phyloP scores from a whole-genome alignment of 2,888 invertebrate species.

The Sisyra terminalis region DNA sequence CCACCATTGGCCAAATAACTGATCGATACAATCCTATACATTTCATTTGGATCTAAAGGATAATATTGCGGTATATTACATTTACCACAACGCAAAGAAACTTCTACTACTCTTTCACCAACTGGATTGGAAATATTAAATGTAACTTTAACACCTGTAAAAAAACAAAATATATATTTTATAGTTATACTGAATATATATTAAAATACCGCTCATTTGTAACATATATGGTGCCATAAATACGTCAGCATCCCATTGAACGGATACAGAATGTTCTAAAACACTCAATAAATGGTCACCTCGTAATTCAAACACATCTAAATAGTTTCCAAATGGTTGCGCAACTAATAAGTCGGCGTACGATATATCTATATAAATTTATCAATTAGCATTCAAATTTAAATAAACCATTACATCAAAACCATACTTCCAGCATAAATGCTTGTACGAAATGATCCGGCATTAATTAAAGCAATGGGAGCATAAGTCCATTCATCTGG shows the following conservation, averaged over 20 bases:
- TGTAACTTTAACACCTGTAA: conserved; percentile 37
- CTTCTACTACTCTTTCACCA: conserved; percentile 39
- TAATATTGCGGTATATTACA: conserved; percentile 47
- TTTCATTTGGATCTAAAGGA: conserved; percentile 34
- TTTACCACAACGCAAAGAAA: conserved; percentile 38
- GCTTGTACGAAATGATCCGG: conserved; percentile 53
- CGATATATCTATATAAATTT: conserved; percentile 42
- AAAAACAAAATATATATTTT: neutral
- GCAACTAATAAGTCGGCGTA: conserved; percentile 49
- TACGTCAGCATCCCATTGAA: conserved; percentile 22
- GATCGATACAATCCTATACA: conserved; percentile 44
- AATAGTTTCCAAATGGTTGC: conserved; percentile 60
- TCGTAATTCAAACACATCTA: conserved; percentile 50
- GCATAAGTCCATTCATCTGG: conserved; percentile 45
- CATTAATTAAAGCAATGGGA: conserved; percentile 46
- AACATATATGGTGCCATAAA: conserved; percentile 34
- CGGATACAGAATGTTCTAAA: conserved; percentile 37
- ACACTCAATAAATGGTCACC: conserved; percentile 47
- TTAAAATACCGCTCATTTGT: conserved; percentile 37
- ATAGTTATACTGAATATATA: neutral
- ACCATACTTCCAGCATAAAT: conserved; percentile 40
- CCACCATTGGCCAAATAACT: conserved; percentile 51
- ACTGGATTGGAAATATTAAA: conserved; percentile 41
- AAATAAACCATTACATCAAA: too few relatives aligned
- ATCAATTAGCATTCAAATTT: too few relatives aligned